Conservation (phyloP, 1,140 invertebrate species). For the Prorops nasuta region DNA sequence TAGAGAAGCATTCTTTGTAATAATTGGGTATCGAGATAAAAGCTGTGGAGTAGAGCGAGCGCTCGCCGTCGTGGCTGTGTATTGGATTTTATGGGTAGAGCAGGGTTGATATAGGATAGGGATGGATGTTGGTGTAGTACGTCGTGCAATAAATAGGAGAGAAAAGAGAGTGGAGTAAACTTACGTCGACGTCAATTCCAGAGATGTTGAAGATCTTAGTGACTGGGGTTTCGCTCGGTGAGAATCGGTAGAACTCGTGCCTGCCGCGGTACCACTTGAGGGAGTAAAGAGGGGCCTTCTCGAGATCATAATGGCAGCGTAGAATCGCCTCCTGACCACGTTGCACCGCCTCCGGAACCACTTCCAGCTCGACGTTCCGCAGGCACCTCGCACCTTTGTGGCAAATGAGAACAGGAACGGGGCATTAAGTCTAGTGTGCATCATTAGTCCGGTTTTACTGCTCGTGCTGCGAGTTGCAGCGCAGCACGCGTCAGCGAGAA, state of each 20-base stretch:
- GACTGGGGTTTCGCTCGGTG: conserved; percentile 65
- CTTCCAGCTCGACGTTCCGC: conserved; percentile 54
- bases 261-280: conserved; percentile 81
- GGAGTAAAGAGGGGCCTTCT: conserved; percentile 68
- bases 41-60: too few species aligned
- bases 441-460: conserved; percentile 39
- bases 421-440: conserved; percentile 41
- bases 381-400: conserved; percentile 46
- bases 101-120: too few species aligned
- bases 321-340: conserved; percentile 66
- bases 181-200: conserved; percentile 74
- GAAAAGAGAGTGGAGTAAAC: conserved; percentile 50
- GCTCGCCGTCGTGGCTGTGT: too few species aligned
- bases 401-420: conserved; percentile 35
- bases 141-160: too few species aligned
- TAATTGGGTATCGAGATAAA: too few species aligned
- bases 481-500: conserved; percentile 42
- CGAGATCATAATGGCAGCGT: conserved; percentile 71
- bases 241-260: conserved; percentile 71
- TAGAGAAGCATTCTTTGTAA: too few species aligned
- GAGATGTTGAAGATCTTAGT: conserved; percentile 70
- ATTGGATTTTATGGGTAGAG: too few species aligned
- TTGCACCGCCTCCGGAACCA: conserved; percentile 64
- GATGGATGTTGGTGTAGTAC: too few species aligned
- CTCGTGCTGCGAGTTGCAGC: conserved; percentile 30